Conservation (phyloP, 2,113 vertebrate genomes). For the Clarias batrachus region DNA sequence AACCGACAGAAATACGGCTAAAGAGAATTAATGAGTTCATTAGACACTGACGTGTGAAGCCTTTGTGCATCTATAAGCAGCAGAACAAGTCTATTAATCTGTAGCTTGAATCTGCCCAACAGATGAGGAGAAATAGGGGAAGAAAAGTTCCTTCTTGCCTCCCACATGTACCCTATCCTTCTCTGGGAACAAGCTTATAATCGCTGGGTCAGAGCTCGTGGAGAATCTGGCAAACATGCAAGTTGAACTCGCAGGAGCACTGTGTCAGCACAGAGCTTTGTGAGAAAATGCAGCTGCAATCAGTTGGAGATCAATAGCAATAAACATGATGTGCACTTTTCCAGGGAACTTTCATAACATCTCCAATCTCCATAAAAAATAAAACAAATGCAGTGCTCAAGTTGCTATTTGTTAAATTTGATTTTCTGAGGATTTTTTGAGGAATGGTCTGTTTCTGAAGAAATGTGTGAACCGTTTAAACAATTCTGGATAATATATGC, state of each 20-base stretch:
- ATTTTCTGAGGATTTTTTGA: background rate
- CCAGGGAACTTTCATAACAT: background rate
- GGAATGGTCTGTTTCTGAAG: no score
- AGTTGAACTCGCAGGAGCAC: background rate
- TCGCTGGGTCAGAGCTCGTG: background rate
- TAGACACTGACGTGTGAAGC: background rate
- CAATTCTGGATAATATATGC: no score
- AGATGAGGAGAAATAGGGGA: slow-evolving; percentile 26
- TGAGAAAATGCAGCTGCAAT: background rate
- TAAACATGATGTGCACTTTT: background rate
- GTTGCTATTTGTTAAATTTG: background rate
- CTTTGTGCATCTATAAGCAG: background rate
- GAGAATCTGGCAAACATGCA: background rate
- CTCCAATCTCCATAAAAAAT: background rate
- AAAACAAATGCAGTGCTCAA: background rate
- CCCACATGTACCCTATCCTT: background rate
- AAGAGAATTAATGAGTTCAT: background rate
- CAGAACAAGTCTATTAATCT: slow-evolving; percentile 36
- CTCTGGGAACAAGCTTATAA: background rate
- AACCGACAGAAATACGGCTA: background rate
- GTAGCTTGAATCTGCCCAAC: slow-evolving; percentile 37
- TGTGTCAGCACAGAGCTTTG: background rate
- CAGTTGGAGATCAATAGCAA: background rate
- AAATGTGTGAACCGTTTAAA: background rate
- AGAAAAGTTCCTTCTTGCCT: background rate